phyloP scores from a whole-genome alignment of 2,113 vertebrate species.

The Anas platyrhynchos region DNA sequence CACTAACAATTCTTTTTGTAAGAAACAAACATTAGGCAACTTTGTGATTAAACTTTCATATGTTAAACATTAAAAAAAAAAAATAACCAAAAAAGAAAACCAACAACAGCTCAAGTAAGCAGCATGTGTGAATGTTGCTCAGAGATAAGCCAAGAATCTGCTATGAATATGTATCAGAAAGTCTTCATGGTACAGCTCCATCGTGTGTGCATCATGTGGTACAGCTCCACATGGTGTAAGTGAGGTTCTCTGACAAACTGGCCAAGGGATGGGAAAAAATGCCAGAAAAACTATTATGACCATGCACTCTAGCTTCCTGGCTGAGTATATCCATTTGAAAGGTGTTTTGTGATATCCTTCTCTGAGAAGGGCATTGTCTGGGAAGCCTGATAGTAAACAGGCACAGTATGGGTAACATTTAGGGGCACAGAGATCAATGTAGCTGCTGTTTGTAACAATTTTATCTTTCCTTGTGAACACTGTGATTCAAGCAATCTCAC shows the following conservation, averaged over 20 bases:
- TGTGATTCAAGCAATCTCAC: not conserved
- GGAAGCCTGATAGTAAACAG: not conserved
- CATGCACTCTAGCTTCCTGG: not conserved
- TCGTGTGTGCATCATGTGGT: no score
- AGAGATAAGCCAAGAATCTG: conserved; percentile 55
- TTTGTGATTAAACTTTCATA: conserved; percentile 48
- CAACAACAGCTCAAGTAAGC: not conserved
- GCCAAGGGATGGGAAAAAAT: not conserved
- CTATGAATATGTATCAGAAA: conserved; percentile 51
- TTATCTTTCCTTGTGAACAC: not conserved
- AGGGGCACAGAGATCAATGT: not conserved
- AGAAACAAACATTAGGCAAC: conserved; percentile 28
- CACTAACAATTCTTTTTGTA: not conserved
- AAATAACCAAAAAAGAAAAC: no score
- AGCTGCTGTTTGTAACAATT: not conserved
- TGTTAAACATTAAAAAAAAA: conserved; percentile 2
- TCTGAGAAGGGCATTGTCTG: not conserved
- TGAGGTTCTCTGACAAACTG: not conserved
- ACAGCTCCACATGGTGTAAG: not conserved
- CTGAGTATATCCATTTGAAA: not conserved
- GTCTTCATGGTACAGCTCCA: not conserved
- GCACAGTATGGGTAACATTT: not conserved
- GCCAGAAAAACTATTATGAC: not conserved
- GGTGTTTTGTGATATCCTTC: not conserved
- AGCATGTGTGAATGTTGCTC: conserved; percentile 47